A percentile compares a stretch with the other conserved stretches of the same genome.
Evolutionary conservation across 2,888 invertebrate genomes (phyloP).

Genomic region (Drosophila quinaria): DNA sequence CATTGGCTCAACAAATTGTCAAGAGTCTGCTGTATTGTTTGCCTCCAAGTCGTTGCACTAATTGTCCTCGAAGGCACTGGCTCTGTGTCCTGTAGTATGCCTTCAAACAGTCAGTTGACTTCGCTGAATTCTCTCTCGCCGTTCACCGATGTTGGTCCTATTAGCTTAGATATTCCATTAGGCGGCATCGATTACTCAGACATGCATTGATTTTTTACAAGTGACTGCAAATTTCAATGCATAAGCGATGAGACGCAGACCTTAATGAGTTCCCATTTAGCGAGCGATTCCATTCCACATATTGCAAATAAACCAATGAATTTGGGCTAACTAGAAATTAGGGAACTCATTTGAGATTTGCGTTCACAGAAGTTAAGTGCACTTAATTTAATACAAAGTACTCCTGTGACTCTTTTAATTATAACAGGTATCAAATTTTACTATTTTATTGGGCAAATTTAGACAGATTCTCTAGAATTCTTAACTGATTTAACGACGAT

Average conservation of each 20-base stretch:
- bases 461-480: too few relatives aligned
- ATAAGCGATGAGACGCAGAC: conserved; percentile 70
- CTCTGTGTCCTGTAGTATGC: background rate
- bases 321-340: background rate
- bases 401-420: too few relatives aligned
- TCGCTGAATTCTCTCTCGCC: conserved; percentile 18
- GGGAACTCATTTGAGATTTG: background rate
- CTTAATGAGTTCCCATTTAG: conserved; percentile 65
- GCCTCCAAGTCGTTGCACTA: conserved; percentile 44
- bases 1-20: conserved; percentile 74
- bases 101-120: conserved; percentile 4
- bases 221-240: conserved; percentile 80
- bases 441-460: too few relatives aligned
- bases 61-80: conserved; percentile 16
- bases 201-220: conserved; percentile 81
- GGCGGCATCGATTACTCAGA: conserved; percentile 79
- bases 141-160: conserved; percentile 43
- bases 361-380: background rate
- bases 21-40: conserved; percentile 65
- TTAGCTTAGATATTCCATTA: conserved; percentile 81
- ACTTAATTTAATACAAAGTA: background rate
- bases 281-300: conserved; percentile 1
- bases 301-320: conserved; percentile 7
- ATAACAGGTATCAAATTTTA: too few relatives aligned
- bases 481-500: too few relatives aligned